phyloP scores from a whole-genome alignment of 1,140 invertebrate genomes.

The Arctopsyche grandis region DNA sequence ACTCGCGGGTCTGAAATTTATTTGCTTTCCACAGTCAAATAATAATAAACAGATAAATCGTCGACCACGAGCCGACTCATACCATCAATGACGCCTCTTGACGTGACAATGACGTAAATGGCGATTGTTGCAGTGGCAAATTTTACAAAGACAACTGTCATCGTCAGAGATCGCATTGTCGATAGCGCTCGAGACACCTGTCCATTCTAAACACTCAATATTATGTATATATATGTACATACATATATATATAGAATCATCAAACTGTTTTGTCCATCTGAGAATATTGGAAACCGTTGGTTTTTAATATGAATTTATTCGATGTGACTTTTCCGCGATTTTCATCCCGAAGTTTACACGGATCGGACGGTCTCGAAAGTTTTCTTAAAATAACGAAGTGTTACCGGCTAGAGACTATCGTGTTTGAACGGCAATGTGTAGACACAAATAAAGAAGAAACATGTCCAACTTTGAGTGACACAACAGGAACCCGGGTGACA shows the following conservation, averaged over 20 bases:
- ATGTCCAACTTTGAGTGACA: constrained; percentile 1
- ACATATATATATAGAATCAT: constrained; percentile 23
- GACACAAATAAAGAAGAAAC: constrained; percentile 40
- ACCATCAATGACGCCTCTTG: too few species aligned
- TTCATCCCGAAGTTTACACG: background rate
- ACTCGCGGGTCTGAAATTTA: too few species aligned
- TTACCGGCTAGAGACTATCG: too few species aligned
- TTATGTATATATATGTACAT: constrained; percentile 19
- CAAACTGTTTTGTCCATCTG: too few species aligned
- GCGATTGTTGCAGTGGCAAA: too few species aligned
- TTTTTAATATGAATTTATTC: background rate
- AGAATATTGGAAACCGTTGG: background rate
- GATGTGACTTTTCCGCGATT: constrained; percentile 7
- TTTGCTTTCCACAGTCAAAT: too few species aligned
- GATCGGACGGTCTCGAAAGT: constrained; percentile 20
- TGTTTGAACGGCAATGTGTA: constrained; percentile 13
- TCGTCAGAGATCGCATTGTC: too few species aligned
- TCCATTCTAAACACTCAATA: background rate
- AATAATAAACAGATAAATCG: too few species aligned
- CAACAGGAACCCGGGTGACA: constrained; percentile 34
- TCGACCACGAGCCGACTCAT: too few species aligned
- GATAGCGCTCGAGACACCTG: too few species aligned
- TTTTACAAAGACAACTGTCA: too few species aligned
- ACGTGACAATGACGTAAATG: too few species aligned
- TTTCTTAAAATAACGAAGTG: constrained; percentile 33